Base-by-base conservation (phyloP, 2,797 vertebrate genomes). In the Atherinosoma microstoma region DNA sequence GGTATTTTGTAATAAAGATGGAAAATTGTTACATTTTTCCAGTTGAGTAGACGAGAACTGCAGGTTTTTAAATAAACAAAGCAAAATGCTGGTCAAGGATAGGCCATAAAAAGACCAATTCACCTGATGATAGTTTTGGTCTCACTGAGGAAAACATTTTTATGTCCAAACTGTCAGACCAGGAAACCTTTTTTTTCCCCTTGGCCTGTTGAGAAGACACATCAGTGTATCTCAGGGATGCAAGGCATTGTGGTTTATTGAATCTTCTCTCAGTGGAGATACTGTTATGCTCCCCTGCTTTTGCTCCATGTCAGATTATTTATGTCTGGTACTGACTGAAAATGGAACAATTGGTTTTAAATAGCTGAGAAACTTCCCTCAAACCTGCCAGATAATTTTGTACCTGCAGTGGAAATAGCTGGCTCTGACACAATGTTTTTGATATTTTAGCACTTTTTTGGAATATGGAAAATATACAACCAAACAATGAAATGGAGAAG, bases 401-500 rank as follows among this genome's bases (percentile, higher is more conserved):
- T 54, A 67, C 70, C 69, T 24, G 53, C 63, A 29, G 58, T 81
- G 74, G 65, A 84, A 88, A 79, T 63, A 45, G 42, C 77, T 74
- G 51, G 4, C 10, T 2, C 7, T 80, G 67, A 82, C 65, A 78
- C 80, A 60, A 76, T 59, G 73, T 64, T 76, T 70, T 82, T 40
- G 70, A 68, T 80, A 70, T 85, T 76, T 83, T 84, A 79, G 80
- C 75, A 9, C 67, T 38, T 82, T 64, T 61, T n/a, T 81, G 81
- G 75, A 88, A 84, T 83, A 87, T 79, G 62, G 63, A 74, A 85
- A 86, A 89, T 74, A 80, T 71, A 77, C 76, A 82, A 78, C 54
- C 82, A 84, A 82, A 88, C 84, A 85, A 84, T 82, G 80, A 89
- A 82, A 83, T 76, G 29, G 82, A 88, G 88, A 87, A 80, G 79